A percentile compares a stretch with the other conserved stretches of the same genome.
phyloP scores from a whole-genome alignment of 92 coral and sea anemone species.

The Actinostola sp. region DNA sequence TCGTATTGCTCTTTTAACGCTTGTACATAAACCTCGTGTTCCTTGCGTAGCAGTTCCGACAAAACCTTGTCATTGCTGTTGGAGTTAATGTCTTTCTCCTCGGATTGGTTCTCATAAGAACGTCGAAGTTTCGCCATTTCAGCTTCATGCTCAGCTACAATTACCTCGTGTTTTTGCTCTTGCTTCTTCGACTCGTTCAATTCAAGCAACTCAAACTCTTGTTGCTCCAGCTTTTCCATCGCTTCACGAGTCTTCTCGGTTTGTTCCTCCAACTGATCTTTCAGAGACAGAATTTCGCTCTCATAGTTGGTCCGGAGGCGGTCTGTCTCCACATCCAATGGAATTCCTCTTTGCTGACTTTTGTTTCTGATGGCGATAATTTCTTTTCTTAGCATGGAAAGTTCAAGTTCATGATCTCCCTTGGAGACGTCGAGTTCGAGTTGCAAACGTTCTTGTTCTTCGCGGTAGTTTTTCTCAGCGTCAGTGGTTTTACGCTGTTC shows the following conservation, averaged over 20 bases:
- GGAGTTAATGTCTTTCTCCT: background rate
- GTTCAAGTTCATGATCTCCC: slow-evolving; percentile 83
- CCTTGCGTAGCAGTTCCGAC: slow-evolving; percentile 26
- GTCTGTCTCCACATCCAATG: slow-evolving; percentile 47
- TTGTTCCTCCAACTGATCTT: slow-evolving; percentile 75
- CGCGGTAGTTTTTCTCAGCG: slow-evolving; percentile 64
- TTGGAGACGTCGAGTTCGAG: slow-evolving; percentile 82
- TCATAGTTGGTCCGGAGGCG: slow-evolving; percentile 60
- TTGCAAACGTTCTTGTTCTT: slow-evolving; percentile 66
- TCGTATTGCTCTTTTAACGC: slow-evolving; percentile 73
- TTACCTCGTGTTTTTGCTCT: slow-evolving; percentile 43
- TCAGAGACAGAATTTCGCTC: slow-evolving; percentile 65
- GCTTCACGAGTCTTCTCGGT: slow-evolving; percentile 51
- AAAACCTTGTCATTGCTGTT: background rate
- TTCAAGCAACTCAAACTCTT: slow-evolving; percentile 77
- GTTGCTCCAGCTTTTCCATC: slow-evolving; percentile 71
- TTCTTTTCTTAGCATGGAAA: slow-evolving; percentile 75
- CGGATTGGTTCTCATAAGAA: slow-evolving; percentile 17
- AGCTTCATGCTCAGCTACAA: slow-evolving; percentile 42
- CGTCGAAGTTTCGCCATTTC: slow-evolving; percentile 38
- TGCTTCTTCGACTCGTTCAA: slow-evolving; percentile 63
- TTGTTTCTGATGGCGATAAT: slow-evolving; percentile 66
- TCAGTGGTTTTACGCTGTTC: slow-evolving; percentile 72
- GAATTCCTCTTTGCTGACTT: slow-evolving; percentile 47
- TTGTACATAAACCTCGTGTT: slow-evolving; percentile 50